Conservation (phyloP, 2,113 vertebrate genomes). For the Chloropsis cyanopogon region DNA sequence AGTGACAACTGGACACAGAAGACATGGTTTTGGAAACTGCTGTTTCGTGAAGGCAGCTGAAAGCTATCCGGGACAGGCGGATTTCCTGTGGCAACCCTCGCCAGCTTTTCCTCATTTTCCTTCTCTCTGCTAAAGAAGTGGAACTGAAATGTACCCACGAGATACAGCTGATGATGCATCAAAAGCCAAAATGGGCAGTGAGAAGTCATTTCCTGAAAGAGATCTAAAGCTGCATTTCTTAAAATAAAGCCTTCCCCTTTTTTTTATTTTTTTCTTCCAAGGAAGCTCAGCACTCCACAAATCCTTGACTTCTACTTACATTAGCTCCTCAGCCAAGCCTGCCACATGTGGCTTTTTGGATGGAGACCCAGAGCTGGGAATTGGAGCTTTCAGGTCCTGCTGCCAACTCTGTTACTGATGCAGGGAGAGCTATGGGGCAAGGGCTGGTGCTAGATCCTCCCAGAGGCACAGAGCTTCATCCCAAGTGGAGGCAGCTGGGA, state of each 20-base stretch:
- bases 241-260: constrained; percentile 15
- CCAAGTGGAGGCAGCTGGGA: rapidly evolving
- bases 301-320: neutral
- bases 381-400: neutral
- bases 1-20: neutral
- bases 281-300: neutral
- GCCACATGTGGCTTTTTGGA: constrained; percentile 18
- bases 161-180: neutral
- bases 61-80: neutral
- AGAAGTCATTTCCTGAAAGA: constrained; percentile 40
- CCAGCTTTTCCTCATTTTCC: constrained; percentile 29
- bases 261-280: neutral
- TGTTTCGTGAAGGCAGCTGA: constrained; percentile 34
- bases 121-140: neutral
- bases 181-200: neutral
- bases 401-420: neutral
- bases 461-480: neutral
- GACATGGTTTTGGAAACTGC: constrained; percentile 9
- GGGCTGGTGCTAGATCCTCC: neutral
- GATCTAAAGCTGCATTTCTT: constrained; percentile 36
- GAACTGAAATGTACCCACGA: neutral
- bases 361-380: neutral
- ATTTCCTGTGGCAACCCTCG: constrained; percentile 26
- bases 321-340: neutral
- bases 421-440: rapidly evolving